Conservation (phyloP, 2,113 vertebrate genomes). For the Polyodon spathula region DNA sequence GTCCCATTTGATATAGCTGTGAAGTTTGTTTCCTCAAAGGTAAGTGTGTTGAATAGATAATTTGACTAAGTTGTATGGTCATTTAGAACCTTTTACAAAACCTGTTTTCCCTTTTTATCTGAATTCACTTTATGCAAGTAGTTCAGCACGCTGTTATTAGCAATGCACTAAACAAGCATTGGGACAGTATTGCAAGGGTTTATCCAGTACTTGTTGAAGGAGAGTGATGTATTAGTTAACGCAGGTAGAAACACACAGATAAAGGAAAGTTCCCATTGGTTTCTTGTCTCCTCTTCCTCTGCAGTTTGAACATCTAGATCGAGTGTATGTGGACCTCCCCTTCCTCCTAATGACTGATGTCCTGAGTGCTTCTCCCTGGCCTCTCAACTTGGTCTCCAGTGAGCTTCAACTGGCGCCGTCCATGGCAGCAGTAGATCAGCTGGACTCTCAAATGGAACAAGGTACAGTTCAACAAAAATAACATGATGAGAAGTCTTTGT, state of each 20-base stretch:
- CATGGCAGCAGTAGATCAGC: conserved; percentile 66
- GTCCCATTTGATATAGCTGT: conserved; percentile 89
- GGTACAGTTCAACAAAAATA: conserved; percentile 41
- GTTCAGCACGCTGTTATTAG: too few relatives aligned
- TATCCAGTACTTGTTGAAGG: too few relatives aligned
- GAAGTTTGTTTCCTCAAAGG: conserved; percentile 90
- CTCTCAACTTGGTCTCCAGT: conserved; percentile 71
- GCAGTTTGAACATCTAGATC: conserved; percentile 83
- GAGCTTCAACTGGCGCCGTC: conserved; percentile 70
- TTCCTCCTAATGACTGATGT: conserved; percentile 88
- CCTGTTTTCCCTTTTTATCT: too few relatives aligned
- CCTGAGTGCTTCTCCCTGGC: conserved; percentile 84
- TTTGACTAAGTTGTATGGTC: conserved; percentile 3
- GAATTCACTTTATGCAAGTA: conserved; percentile 9
- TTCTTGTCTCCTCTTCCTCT: too few relatives aligned
- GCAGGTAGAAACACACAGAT: too few relatives aligned
- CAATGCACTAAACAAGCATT: too few relatives aligned
- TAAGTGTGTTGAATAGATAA: conserved; percentile 35
- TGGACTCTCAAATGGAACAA: conserved; percentile 71
- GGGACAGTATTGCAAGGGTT: too few relatives aligned
- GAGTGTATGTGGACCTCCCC: conserved; percentile 76
- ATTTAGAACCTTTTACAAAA: neutral
- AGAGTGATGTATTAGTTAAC: too few relatives aligned
- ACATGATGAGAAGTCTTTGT: too few relatives aligned
- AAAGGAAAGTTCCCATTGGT: too few relatives aligned